A percentile compares a stretch with the other conserved stretches of the same genome.
phyloP scores from a whole-genome alignment of 2,797 vertebrate species.

The Phaenicophaeus curvirostris region DNA sequence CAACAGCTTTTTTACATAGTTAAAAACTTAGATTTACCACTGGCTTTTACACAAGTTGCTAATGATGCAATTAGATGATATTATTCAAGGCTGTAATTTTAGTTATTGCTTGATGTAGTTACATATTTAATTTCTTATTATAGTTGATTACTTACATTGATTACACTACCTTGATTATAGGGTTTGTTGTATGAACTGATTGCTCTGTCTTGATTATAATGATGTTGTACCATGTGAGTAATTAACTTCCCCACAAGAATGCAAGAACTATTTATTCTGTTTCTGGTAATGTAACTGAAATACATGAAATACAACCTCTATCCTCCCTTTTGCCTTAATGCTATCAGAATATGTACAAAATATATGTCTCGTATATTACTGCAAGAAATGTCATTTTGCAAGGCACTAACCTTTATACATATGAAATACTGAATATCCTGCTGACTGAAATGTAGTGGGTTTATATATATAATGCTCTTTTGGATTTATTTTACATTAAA shows the following conservation, averaged over 20 bases:
- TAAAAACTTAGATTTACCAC: not conserved
- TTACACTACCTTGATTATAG: constrained; percentile 62
- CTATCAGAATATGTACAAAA: not conserved
- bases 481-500: not conserved
- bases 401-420: not conserved
- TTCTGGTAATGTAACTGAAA: constrained; percentile 8
- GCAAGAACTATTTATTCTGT: constrained; percentile 2
- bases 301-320: not conserved
- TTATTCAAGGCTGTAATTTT: constrained; percentile 48
- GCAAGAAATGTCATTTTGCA: not conserved
- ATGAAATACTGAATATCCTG: not conserved
- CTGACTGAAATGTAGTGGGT: not conserved
- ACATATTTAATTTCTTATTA: constrained; percentile 57
- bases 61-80: constrained; percentile 40
- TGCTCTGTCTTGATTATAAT: constrained; percentile 63
- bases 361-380: not conserved
- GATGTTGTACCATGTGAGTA: constrained; percentile 16
- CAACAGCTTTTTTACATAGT: not conserved
- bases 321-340: not conserved
- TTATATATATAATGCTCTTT: not conserved
- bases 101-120: constrained; percentile 55
- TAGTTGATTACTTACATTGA: constrained; percentile 56
- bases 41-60: constrained; percentile 25
- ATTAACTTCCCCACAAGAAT: constrained; percentile 40
- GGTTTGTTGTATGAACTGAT: constrained; percentile 43